Conservation (phyloP, 2,888 invertebrate species). For the Drosophila eohydei region DNA sequence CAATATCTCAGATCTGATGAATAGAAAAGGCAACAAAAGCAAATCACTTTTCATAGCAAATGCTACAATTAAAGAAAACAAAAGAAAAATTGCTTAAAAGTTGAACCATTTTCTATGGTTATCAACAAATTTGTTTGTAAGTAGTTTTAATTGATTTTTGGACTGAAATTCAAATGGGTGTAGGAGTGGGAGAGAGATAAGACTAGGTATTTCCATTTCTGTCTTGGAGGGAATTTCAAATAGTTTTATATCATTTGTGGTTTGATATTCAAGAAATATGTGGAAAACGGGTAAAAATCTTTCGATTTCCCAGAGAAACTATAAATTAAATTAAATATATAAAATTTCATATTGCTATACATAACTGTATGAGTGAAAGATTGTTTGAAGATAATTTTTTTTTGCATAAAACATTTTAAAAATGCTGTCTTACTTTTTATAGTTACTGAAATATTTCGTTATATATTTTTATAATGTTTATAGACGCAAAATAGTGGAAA, state of each 20-base stretch:
- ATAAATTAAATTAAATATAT: not conserved
- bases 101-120: constrained; percentile 3
- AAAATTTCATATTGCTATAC: not conserved
- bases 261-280: not conserved
- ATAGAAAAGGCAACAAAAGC: constrained; percentile 6
- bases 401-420: too few relatives aligned
- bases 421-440: too few relatives aligned
- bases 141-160: constrained; percentile 17
- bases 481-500: not conserved
- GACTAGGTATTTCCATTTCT: not conserved
- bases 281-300: not conserved
- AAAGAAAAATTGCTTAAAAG: constrained; percentile 9
- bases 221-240: not conserved
- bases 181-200: not conserved
- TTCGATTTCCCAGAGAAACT: not conserved
- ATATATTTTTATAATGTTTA: not conserved
- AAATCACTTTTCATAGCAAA: constrained; percentile 23
- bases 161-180: not conserved
- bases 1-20: constrained; percentile 25
- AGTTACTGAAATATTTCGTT: not conserved
- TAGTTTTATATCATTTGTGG: not conserved
- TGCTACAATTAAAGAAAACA: constrained; percentile 1
- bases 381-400: not conserved
- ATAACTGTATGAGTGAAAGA: not conserved
- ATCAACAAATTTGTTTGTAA: constrained; percentile 4